Base-by-base conservation (phyloP, 2,113 vertebrate genomes). In the Trochalopteron elliotii region DNA sequence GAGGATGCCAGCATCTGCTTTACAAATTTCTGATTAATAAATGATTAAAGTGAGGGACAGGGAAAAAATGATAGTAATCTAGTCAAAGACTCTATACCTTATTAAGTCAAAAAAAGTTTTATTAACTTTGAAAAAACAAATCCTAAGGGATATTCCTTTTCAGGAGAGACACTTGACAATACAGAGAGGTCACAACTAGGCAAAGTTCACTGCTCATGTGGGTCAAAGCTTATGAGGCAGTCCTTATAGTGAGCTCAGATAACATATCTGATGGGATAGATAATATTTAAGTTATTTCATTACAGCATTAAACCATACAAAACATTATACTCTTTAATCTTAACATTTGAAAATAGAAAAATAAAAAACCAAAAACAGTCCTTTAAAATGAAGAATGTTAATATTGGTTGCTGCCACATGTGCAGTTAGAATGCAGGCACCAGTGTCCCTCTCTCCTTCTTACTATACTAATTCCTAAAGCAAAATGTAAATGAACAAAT, bases 281-380 rank as follows among this genome's bases (percentile, higher is more conserved):
- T 11, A 37, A 50, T 8, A 42, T 68, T 18, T 23, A 56, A 39
- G 4, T 20, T 47, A 49, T 31, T 75, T 75, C 25, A 19, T 39
- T n/a, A 40, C 15, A 42, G 9, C 4, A 22, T 59, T 23, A 82
- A 72, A 30, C 15, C 9, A 7, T 28, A 33, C 31, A 44, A 64
- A 31, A 39, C 13, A 60, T 45, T 77, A 63, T 31, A 39, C 11
- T 49, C 39, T 50, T 78, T n/a, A 42, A 45, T 39, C 11, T 60
- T 50, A 61, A 60, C 2, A 50, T 25, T 23, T 69, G 4, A 24
- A 75, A 53, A 69, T 9, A 33, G 33, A 39, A 65, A 68, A 39
- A n/a, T n/a, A n/a, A 82, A 23, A 5, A 0, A 3, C 14, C 8
- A 3, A n/a, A 19, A 57, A 2, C 2, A 31, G 12, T 21, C 6